Evolutionary conservation across 2,888 invertebrate genomes (phyloP), one percentile per base, ranked within the genome.

Genomic region (Caenorhabditis sp.): DNA sequence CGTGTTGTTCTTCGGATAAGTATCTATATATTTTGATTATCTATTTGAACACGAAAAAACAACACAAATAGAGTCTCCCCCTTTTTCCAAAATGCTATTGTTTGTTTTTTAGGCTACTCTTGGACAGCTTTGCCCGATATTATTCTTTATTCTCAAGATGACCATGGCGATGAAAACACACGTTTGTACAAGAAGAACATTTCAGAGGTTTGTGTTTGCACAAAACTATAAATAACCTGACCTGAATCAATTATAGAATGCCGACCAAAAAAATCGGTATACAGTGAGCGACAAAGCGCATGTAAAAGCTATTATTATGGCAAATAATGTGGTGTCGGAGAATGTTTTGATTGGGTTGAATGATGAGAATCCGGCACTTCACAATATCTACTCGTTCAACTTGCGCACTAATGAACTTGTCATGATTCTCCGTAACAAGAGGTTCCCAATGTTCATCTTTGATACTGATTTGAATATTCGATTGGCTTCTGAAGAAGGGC

Each of bases 101-200:
- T 43, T 43, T 43, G 43, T 43, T 43, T 43, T 43, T 43, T 43
- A 85, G 86, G 84, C n/a, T 87, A 84, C 66, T 74, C 83, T 7
- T 87, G 85, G 85, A 87, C 87, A 1, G 85, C 83, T 5, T 75
- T 87, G 10, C 82, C 83, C 12, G 83, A 86, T 52, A 66, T 85
- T 10, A 83, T 87, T 54, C 69, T 87, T n/a, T 87, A 82, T 72
- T 70, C 78, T 12, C 85, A 86, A 59, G 86, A 87, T 71, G 82
- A 82, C 63, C 80, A 87, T 64, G 87, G 87, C 17, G 86, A 87
- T 69, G 87, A 87, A 75, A 87, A 87, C 68, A 82, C 80, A 12
- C 77, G 78, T 20, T 78, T 87, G 23, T 87, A 78, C 77, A 87
- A 86, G 76, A 83, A 86, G 60, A 87, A 87, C 63, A 84, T 87